Percentiles rank a stretch among this genome's conserved stretches.
Evolutionary conservation across 2,113 vertebrate genomes (phyloP).

Genomic region (Eulemur rufifrons): DNA sequence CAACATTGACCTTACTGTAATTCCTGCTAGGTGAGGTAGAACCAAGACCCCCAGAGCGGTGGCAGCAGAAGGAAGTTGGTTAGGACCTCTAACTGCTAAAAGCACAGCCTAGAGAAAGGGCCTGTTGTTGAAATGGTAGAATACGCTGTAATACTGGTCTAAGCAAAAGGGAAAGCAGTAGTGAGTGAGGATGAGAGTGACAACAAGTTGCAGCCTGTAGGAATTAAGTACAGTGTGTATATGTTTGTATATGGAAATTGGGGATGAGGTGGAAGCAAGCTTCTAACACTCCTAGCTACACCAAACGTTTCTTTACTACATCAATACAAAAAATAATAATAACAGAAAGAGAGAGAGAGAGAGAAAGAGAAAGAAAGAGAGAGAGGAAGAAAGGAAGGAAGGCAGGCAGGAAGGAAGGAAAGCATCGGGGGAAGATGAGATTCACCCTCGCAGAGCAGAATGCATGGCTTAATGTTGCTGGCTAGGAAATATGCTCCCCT

Average conservation of each 20-base stretch:
- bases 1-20: neutral
- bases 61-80: neutral
- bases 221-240: neutral
- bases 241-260: neutral
- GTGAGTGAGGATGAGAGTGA: neutral
- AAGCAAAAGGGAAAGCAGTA: conserved; percentile 7
- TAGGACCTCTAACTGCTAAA: neutral
- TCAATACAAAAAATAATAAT: neutral
- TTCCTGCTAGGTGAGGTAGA: neutral
- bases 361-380: neutral
- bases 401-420: neutral
- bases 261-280: neutral
- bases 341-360: neutral
- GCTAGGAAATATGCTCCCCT: neutral
- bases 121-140: neutral
- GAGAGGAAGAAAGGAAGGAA: too few species aligned
- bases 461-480: neutral
- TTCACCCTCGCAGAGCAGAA: neutral
- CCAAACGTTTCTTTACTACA: neutral
- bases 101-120: neutral
- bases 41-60: neutral
- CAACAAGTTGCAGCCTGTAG: neutral
- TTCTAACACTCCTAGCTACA: neutral
- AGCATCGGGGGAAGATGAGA: neutral
- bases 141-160: neutral